Base-by-base conservation (phyloP, 2,113 vertebrate genomes). In the Struthio camelus region DNA sequence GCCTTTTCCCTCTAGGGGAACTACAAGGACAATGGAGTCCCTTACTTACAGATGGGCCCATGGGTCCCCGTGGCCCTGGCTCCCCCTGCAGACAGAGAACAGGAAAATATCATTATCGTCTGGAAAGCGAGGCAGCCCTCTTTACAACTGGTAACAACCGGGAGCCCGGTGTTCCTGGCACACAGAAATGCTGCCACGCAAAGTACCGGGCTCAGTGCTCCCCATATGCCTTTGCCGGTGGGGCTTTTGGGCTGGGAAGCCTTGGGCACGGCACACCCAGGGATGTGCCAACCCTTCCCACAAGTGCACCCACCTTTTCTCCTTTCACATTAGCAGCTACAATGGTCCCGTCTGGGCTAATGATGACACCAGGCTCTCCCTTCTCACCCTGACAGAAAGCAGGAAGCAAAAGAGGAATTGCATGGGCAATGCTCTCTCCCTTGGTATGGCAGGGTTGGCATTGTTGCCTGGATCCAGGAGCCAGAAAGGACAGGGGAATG, bases 371-470 rank as follows among this genome's bases (percentile, higher is more conserved):
- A 0, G 98, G 97, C n/a, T 99, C 98, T 7, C 98, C 98, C 79
- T 98, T 98, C 46, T 98, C 98, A 5, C 98, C 98, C 98, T 99
- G 88, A 27, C 85, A 84, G 67, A 80, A 32, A 23, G 24, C 4
- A 82, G 44, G 34, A 34, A 58, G 38, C 9, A 11, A 0, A 1
- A 40, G 27, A 17, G 32, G 8, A 83, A 56, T 27, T 3, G 23
- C 48, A 85, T 17, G 42, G 62, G 48, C 28, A 25, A 20, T 27
- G 36, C 38, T 51, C 46, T 28, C n/a, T 70, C 30, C 42, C 0
- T 58, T 17, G 3, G 11, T 23, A 17, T 3, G 4, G 25, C 1
- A 8, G 56, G 40, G 59, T 25, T 78, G 23, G 22, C 5, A 11
- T 30, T 48, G 20, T 23, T 27, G 15, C 48, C 1, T 1, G 40